These are phyloP conservation scores for Spheniscus humboldti DNA, from an alignment of 2,797 vertebrate genomes.

Conservation along the genomic window DNA sequence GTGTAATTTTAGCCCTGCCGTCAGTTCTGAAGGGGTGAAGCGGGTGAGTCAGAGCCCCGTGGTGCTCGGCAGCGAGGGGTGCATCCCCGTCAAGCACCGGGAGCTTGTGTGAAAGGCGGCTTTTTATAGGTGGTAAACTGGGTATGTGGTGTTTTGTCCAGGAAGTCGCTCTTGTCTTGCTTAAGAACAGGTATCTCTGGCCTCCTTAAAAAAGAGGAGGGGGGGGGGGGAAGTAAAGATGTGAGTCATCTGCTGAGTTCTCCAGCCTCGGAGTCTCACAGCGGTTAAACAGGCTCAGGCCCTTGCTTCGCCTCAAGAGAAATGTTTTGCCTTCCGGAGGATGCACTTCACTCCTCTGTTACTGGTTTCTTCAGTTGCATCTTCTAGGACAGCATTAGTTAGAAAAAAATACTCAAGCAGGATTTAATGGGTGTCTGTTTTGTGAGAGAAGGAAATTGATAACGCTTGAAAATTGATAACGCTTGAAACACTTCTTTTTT, in stretches of 20 bases:
- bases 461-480: not conserved
- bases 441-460: not conserved
- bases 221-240: not conserved
- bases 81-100: not conserved
- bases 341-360: not conserved
- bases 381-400: not conserved
- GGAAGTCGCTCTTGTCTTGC: slow-evolving; percentile 6
- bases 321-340: not conserved
- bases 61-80: not conserved
- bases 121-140: not conserved
- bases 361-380: not conserved
- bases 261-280: not conserved
- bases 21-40: not conserved
- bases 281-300: not conserved
- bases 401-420: not conserved
- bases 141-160: not conserved
- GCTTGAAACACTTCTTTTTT: not conserved
- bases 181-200: slow-evolving; percentile 43
- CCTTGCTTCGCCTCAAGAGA: not conserved
- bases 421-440: not conserved
- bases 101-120: not conserved
- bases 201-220: not conserved
- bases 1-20: not conserved
- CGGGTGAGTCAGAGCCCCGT: not conserved
- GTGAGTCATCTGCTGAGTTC: slow-evolving; percentile 33